phyloP scores from a whole-genome alignment of 2,888 invertebrate genomes.

The Prostheceraeus crozeri region DNA sequence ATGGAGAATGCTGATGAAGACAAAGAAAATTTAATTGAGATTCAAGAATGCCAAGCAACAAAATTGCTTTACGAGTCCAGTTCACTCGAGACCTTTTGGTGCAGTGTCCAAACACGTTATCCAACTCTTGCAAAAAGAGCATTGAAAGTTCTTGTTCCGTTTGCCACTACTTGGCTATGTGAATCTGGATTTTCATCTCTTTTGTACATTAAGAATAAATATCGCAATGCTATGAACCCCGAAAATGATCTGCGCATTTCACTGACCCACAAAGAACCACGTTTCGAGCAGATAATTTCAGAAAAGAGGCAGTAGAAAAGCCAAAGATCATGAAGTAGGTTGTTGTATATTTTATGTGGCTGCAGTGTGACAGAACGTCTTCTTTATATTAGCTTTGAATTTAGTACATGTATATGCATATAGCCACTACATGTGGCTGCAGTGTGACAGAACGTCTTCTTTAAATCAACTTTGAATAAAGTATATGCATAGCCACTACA shows the following conservation, averaged over 20 bases:
- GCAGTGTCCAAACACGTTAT: neutral
- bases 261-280: neutral
- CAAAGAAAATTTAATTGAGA: constrained; percentile 29
- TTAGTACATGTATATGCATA: no score
- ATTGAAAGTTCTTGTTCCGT: constrained; percentile 14
- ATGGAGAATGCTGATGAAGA: constrained; percentile 15
- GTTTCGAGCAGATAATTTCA: constrained; percentile 7
- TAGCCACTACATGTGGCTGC: no score
- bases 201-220: constrained; percentile 14
- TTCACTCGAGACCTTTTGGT: constrained; percentile 3
- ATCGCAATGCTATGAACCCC: constrained; percentile 5
- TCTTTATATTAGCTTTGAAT: no score
- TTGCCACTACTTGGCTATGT: constrained; percentile 21
- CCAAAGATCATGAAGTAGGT: no score
- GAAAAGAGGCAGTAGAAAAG: constrained; percentile 21
- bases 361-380: no score
- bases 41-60: neutral
- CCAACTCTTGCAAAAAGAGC: constrained; percentile 12
- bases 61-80: neutral
- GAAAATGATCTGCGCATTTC: constrained; percentile 17
- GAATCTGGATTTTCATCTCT: constrained; percentile 24
- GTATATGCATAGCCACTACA: no score
- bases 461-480: no score
- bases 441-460: no score
- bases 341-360: no score